phyloP scores from a whole-genome alignment of 2,113 vertebrate genomes.

The Ovibos moschatus region DNA sequence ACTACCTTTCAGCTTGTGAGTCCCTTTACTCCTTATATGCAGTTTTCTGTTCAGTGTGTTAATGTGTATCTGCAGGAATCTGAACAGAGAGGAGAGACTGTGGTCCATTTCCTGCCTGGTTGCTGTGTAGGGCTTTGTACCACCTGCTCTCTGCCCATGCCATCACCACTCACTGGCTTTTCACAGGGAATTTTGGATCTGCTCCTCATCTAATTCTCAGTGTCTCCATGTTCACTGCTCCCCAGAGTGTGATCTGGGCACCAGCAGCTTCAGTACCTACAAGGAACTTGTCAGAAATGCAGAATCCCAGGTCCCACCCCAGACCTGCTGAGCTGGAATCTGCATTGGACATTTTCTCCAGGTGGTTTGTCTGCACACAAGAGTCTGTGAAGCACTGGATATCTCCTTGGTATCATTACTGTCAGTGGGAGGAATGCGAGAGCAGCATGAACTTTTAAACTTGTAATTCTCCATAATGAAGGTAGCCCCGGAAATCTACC shows the following conservation, averaged over 20 bases:
- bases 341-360: not conserved
- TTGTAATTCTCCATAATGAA: not conserved
- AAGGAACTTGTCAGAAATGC: not conserved
- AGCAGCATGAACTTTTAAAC: not conserved
- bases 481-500: not conserved
- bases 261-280: not conserved
- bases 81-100: not conserved
- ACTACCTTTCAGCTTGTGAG: not conserved
- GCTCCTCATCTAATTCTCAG: not conserved
- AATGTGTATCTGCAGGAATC: not conserved
- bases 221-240: not conserved
- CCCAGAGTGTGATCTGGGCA: not conserved
- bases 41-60: not conserved
- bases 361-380: not conserved
- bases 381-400: not conserved
- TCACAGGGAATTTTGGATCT: not conserved
- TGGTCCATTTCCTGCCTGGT: not conserved
- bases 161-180: not conserved
- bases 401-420: not conserved
- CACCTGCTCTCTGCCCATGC: not conserved
- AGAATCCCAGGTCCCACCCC: not conserved
- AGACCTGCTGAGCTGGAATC: not conserved
- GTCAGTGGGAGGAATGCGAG: not conserved
- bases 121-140: not conserved
- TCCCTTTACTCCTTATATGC: not conserved